These are phyloP conservation scores for Stegodyphus mimosarum DNA, from an alignment of 1,140 invertebrate genomes.

Conservation along the genomic window DNA sequence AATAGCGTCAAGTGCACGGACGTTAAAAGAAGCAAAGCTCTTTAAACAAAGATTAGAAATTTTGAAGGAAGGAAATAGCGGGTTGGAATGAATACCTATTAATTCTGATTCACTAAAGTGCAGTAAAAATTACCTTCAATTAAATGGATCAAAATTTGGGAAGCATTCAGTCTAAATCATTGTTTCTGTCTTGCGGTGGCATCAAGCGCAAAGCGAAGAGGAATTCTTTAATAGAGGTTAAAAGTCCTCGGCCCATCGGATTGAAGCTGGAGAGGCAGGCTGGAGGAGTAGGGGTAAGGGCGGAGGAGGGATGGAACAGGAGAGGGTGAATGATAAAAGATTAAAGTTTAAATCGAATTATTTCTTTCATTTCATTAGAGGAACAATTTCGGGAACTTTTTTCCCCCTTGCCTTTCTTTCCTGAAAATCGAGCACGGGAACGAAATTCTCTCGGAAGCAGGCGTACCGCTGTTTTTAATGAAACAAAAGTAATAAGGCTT, in stretches of 20 bases:
- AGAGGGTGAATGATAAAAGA: slow-evolving; percentile 56
- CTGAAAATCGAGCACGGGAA: slow-evolving; percentile 44
- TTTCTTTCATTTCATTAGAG: slow-evolving; percentile 60
- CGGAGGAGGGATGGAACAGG: background rate
- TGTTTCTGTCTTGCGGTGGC: too few species aligned
- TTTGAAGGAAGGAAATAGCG: too few species aligned
- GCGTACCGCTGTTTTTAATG: slow-evolving; percentile 50
- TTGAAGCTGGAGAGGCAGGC: slow-evolving; percentile 19
- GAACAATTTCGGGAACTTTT: slow-evolving; percentile 43
- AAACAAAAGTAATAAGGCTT: slow-evolving; percentile 58
- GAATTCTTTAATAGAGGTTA: slow-evolving; percentile 35
- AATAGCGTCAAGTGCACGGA: too few species aligned
- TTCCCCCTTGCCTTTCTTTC: slow-evolving; percentile 29
- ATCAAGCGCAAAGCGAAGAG: too few species aligned
- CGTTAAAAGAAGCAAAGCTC: too few species aligned
- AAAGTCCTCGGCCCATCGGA: background rate
- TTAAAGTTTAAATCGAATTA: slow-evolving; percentile 61
- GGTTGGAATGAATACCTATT: too few species aligned
- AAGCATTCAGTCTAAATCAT: too few species aligned
- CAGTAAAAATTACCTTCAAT: too few species aligned
- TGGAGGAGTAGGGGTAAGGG: background rate
- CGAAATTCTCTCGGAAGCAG: slow-evolving; percentile 19
- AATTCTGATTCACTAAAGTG: too few species aligned
- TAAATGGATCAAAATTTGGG: too few species aligned
- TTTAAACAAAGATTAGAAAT: too few species aligned